Base-by-base conservation (phyloP, 1,140 invertebrate genomes). In the Scaptodrosophila lebanonensis region DNA sequence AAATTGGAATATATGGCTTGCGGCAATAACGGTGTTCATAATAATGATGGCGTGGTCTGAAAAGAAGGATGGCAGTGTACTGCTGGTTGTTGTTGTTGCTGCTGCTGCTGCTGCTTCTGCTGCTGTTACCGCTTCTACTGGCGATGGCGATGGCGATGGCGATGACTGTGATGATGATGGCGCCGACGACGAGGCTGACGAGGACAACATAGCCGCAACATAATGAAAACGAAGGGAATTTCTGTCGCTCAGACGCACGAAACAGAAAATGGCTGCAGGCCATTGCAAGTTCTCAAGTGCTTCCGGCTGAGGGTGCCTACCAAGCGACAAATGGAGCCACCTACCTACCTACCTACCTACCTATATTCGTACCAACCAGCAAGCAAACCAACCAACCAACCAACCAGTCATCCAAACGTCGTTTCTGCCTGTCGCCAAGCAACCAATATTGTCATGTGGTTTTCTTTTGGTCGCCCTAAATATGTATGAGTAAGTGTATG, bases 181-280 rank as follows among this genome's bases (percentile, higher is more conserved):
- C n/a, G n/a, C n/a, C n/a, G n/a, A n/a, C n/a, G n/a, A n/a, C 42
- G 76, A 48, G 76, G 70, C 76, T 43, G 20, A 29, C 48, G 70
- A 83, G 73, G 66, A 84, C 68, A 75, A 70, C 67, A 66, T 67
- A 44, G 75, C 72, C 73, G 73, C 73, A 84, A 84, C 75, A 72
- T 75, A 84, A 84, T 84, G 70, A 76, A 82, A 83, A 82, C 66
- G 76, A 83, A 82, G 76, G 76, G 76, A 84, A 84, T 82, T 71
- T 73, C 40, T 27, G 48, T 57, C 42, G 52, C 50, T 43, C 51
- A 62, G 62, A 72, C 63, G 61, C 72, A 77, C 64, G 73, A 82
- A 77, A 75, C 79, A 73, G 52, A 63, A 62, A 84, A 68, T 65
- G 62, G 44, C 73, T 57, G 56, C 32, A 64, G 82, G 79, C 66